phyloP scores from a whole-genome alignment of 2,888 invertebrate genomes.

The Byasa hedistus region DNA sequence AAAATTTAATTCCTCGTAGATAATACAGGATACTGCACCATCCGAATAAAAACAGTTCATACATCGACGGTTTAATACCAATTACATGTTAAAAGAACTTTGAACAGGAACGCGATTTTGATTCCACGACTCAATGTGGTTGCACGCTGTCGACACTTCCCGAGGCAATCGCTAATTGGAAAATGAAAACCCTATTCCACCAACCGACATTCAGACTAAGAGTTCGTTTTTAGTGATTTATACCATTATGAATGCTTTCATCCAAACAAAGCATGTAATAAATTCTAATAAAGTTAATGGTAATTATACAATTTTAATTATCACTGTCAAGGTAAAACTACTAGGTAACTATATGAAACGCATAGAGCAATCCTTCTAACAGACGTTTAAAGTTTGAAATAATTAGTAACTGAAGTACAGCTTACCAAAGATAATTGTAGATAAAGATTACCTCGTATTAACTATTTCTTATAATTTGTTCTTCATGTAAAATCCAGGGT shows the following conservation, averaged over 20 bases:
- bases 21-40: not conserved
- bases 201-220: slow-evolving; percentile 22
- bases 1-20: not conserved
- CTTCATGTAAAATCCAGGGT: too few species aligned
- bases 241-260: slow-evolving; percentile 7
- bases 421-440: too few species aligned
- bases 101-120: slow-evolving; percentile 1
- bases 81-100: slow-evolving; percentile 5
- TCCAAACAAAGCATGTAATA: not conserved
- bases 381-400: too few species aligned
- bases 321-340: not conserved
- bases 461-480: too few species aligned
- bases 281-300: not conserved
- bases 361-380: too few species aligned
- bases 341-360: not conserved
- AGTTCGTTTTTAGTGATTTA: slow-evolving; percentile 15
- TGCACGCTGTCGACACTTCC: slow-evolving; percentile 28
- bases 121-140: slow-evolving; percentile 5
- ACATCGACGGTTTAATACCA: not conserved
- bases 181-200: slow-evolving; percentile 41
- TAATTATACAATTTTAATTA: not conserved
- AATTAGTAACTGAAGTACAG: too few species aligned
- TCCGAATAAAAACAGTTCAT: not conserved
- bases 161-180: slow-evolving; percentile 39
- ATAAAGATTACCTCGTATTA: too few species aligned